These are phyloP conservation scores for Pocillopora grandis DNA, from an alignment of 92 coral and sea anemone species.

Conservation along the genomic window DNA sequence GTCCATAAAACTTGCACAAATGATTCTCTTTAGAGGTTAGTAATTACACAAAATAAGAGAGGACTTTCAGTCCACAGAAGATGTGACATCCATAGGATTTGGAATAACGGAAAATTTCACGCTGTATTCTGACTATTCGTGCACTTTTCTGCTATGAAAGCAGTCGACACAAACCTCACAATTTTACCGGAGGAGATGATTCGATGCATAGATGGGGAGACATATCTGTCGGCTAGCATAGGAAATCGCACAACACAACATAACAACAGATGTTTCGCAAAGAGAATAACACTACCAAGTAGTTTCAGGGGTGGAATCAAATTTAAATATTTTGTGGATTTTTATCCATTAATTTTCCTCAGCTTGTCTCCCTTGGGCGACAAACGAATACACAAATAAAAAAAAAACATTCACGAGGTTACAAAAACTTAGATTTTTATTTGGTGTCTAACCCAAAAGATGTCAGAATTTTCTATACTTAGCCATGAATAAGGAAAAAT, in stretches of 20 bases:
- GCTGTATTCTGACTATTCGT: too few relatives aligned
- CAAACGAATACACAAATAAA: neutral
- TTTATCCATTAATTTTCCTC: neutral
- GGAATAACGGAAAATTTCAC: too few relatives aligned
- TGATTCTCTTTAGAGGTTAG: too few relatives aligned
- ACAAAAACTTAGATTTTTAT: neutral
- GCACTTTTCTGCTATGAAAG: neutral
- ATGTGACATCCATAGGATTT: too few relatives aligned
- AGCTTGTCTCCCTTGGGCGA: neutral
- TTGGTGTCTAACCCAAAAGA: constrained; percentile 3
- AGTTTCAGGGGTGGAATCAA: neutral
- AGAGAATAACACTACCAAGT: neutral
- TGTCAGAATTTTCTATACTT: neutral
- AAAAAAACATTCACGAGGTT: neutral
- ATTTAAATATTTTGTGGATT: neutral
- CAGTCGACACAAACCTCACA: neutral
- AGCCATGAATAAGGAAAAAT: neutral
- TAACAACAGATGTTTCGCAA: neutral
- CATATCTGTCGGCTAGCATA: neutral
- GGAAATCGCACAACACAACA: neutral
- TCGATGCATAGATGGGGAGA: neutral
- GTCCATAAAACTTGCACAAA: too few relatives aligned
- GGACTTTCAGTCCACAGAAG: too few relatives aligned
- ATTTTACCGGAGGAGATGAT: neutral
- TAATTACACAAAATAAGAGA: too few relatives aligned